Conservation (phyloP, 2,797 vertebrate genomes). For the Malacoraja senta region DNA sequence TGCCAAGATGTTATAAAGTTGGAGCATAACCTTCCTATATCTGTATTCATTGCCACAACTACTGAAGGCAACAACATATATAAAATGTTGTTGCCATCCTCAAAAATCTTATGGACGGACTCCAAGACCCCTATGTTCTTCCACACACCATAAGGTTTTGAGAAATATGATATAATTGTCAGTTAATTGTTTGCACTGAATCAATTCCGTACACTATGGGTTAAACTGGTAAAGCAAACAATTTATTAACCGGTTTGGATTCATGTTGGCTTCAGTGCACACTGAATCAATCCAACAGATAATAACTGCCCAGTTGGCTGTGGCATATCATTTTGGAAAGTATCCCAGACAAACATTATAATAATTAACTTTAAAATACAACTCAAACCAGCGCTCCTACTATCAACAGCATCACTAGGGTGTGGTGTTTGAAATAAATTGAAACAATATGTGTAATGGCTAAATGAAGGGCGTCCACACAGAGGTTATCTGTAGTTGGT, state of each 20-base stretch:
- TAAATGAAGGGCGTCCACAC: not conserved
- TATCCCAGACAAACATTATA: not conserved
- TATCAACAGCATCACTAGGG: not conserved
- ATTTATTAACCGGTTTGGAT: not conserved
- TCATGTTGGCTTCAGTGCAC: not conserved
- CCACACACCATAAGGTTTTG: not conserved
- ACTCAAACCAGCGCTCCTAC: not conserved
- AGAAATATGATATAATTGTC: not conserved
- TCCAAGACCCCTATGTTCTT: too few species aligned
- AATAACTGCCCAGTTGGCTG: not conserved
- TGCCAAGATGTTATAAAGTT: too few species aligned
- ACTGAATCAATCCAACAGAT: not conserved
- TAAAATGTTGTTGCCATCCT: too few species aligned
- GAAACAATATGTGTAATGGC: not conserved
- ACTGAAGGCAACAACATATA: too few species aligned
- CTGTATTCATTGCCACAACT: too few species aligned
- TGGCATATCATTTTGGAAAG: not conserved
- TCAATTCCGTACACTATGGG: not conserved
- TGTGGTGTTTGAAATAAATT: not conserved
- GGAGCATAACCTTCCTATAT: too few species aligned
- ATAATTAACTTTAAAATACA: slow-evolving; percentile 7
- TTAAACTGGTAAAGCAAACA: not conserved
- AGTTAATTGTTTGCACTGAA: not conserved
- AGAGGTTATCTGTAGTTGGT: not conserved
- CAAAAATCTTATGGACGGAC: too few species aligned